Conservation (phyloP, 2,113 vertebrate genomes). For the Aptenodytes patagonicus region DNA sequence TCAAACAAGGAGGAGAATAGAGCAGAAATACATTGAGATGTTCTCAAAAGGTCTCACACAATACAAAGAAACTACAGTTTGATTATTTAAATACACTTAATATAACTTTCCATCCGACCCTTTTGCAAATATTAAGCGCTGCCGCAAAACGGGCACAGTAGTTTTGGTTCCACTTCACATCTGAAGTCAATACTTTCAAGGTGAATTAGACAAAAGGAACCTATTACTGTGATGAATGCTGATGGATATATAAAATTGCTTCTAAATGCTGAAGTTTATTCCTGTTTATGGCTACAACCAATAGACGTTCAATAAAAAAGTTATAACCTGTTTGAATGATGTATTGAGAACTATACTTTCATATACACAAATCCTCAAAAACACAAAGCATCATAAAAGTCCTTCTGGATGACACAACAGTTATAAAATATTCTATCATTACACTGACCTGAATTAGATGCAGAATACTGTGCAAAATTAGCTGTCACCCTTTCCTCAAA, state of each 20-base stretch:
- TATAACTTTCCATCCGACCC: conserved; percentile 38
- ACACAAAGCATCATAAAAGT: conserved; percentile 72
- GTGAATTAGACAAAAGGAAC: conserved; percentile 50
- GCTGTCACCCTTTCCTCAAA: conserved; percentile 99
- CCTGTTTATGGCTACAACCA: conserved; percentile 8
- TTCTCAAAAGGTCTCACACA: conserved; percentile 72
- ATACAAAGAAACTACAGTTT: conserved; percentile 76
- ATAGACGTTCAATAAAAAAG: conserved; percentile 32
- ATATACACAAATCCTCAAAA: conserved; percentile 50
- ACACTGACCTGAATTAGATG: conserved; percentile 92
- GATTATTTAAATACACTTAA: conserved; percentile 67
- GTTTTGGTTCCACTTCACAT: conserved; percentile 14
- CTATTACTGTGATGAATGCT: conserved; percentile 21
- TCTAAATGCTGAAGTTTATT: neutral
- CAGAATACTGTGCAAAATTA: conserved; percentile 98
- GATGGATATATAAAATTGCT: conserved; percentile 22
- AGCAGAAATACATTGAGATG: conserved; percentile 76
- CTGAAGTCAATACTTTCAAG: conserved; percentile 7
- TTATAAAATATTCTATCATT: conserved; percentile 96
- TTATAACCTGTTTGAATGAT: conserved; percentile 56
- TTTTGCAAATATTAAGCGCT: neutral
- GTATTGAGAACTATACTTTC: conserved; percentile 42
- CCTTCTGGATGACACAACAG: conserved; percentile 76
- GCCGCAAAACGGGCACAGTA: neutral
- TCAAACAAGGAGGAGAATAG: conserved; percentile 87